Evolutionary conservation across 2,888 invertebrate genomes (phyloP).

Genomic region (Drosophila mulleri): DNA sequence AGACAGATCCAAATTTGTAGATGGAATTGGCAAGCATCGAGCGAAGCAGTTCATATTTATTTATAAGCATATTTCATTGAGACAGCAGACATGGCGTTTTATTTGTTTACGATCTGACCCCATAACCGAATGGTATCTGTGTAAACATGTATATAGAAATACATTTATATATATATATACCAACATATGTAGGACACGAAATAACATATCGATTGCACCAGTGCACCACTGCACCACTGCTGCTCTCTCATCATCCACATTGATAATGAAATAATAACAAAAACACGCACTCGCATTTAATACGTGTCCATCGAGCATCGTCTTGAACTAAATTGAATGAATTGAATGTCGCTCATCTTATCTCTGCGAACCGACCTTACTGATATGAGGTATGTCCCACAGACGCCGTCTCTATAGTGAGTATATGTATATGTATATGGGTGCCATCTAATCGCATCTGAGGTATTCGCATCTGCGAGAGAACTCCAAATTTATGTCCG

Average conservation of each 20-base stretch:
- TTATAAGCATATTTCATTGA: constrained; percentile 45
- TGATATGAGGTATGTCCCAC: constrained; percentile 28
- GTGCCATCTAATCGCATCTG: not conserved
- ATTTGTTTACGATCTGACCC: constrained; percentile 73
- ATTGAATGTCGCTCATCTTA: constrained; percentile 35
- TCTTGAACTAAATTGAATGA: constrained; percentile 69
- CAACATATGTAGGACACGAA: constrained; percentile 40
- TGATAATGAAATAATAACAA: constrained; percentile 38
- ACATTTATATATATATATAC: not conserved
- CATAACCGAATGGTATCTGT: constrained; percentile 47
- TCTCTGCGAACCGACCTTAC: constrained; percentile 42
- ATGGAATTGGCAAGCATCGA: constrained; percentile 28
- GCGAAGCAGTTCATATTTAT: constrained; percentile 40
- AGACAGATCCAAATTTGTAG: constrained; percentile 31
- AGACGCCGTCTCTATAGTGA: not conserved
- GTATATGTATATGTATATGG: too few species aligned
- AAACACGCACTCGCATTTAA: constrained; percentile 13
- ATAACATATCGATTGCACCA: constrained; percentile 27
- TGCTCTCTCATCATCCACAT: constrained; percentile 5
- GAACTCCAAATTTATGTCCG: not conserved
- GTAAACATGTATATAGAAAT: not conserved
- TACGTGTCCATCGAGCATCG: constrained; percentile 33
- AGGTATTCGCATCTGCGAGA: not conserved
- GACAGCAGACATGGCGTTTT: constrained; percentile 48
- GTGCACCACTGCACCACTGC: constrained; percentile 27